Conservation (phyloP, 2,113 vertebrate genomes). For the Chloropsis hardwickii region DNA sequence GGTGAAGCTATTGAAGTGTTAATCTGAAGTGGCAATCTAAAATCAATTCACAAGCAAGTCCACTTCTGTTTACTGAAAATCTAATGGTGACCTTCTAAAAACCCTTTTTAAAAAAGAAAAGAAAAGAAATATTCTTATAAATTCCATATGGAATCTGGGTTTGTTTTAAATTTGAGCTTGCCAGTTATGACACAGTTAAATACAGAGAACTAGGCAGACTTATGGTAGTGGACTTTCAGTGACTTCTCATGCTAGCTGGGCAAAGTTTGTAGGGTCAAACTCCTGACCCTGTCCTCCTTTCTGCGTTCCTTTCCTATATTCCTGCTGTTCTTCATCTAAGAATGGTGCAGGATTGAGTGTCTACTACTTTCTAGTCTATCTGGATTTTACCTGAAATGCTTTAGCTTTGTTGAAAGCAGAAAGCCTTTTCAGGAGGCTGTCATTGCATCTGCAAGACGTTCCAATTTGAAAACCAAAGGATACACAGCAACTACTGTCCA, state of each 20-base stretch:
- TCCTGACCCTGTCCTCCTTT: constrained; percentile 43
- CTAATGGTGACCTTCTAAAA: not conserved
- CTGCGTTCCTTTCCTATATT: not conserved
- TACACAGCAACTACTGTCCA: not conserved
- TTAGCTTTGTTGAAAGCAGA: not conserved
- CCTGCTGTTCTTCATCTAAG: not conserved
- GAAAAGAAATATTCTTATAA: not conserved
- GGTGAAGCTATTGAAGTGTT: not conserved
- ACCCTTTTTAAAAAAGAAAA: not conserved
- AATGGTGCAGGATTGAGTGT: not conserved
- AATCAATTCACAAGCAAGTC: not conserved
- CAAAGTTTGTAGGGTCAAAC: constrained; percentile 59
- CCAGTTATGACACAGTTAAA: not conserved
- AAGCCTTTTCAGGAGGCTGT: not conserved
- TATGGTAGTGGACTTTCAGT: constrained; percentile 15
- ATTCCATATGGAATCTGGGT: not conserved
- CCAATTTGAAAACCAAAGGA: not conserved
- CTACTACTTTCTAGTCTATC: not conserved
- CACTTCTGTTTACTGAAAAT: not conserved
- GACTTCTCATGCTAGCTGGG: constrained; percentile 65
- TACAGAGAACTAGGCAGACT: not conserved
- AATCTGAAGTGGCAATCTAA: not conserved
- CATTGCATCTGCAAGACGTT: not conserved
- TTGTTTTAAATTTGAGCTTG: not conserved
- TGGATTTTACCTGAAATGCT: not conserved